Evolutionary conservation across 2,797 vertebrate species (phyloP).

Genomic region (Tarsius wallacei): DNA sequence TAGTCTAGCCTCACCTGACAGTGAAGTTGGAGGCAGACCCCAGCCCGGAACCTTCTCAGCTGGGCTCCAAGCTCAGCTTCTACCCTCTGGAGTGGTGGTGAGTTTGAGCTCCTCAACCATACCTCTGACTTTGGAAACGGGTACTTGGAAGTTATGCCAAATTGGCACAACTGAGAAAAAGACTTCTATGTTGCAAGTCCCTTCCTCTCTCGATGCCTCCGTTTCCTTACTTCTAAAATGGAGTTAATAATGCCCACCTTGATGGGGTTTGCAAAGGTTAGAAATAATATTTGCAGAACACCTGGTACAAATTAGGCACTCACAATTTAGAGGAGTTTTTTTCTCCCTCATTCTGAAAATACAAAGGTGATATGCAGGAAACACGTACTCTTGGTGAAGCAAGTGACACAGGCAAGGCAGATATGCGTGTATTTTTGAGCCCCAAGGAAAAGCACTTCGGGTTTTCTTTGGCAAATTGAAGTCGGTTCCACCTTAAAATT

Average conservation of each 20-base stretch:
- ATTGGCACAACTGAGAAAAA: no score
- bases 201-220: not conserved
- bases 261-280: not conserved
- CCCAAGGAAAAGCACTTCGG: not conserved
- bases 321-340: not conserved
- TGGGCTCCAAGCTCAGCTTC: not conserved
- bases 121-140: not conserved
- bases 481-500: slow-evolving; percentile 80
- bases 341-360: not conserved
- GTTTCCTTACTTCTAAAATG: not conserved
- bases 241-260: not conserved
- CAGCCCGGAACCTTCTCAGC: no score
- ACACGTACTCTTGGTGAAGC: not conserved
- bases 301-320: not conserved
- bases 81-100: no score
- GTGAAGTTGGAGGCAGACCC: not conserved
- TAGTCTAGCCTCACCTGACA: not conserved
- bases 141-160: not conserved
- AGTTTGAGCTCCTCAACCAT: not conserved
- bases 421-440: not conserved
- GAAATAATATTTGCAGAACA: slow-evolving; percentile 33
- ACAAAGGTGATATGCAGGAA: not conserved
- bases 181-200: not conserved
- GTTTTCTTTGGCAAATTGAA: slow-evolving; percentile 54
- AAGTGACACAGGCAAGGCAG: not conserved